Conservation (phyloP, 2,888 invertebrate species). For the Acanthosepion esculentum region DNA sequence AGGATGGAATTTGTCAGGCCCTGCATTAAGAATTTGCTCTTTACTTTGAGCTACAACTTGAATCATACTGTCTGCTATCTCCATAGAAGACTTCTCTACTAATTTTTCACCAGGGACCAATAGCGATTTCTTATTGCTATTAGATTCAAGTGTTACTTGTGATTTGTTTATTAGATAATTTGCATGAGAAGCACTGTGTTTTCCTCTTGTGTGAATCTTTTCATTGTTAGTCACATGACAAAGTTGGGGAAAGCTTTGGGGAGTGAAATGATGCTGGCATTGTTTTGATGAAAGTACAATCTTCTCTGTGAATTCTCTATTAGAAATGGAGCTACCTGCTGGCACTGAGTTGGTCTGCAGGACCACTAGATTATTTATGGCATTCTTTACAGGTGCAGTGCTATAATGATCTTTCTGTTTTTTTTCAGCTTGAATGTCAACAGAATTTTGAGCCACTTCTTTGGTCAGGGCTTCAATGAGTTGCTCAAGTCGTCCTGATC, state of each 20-base stretch:
- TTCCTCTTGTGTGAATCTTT: not conserved
- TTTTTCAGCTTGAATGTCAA: not conserved
- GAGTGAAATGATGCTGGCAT: not conserved
- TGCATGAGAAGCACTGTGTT: not conserved
- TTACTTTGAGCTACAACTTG: not conserved
- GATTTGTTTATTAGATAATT: not conserved
- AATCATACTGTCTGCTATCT: not conserved
- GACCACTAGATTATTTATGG: not conserved
- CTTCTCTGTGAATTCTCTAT: not conserved
- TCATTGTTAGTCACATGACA: slow-evolving; percentile 17
- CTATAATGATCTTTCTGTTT: not conserved
- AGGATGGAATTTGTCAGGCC: not conserved
- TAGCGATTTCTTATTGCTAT: not conserved
- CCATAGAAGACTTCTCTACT: not conserved
- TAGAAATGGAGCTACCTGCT: not conserved
- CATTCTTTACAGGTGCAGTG: not conserved
- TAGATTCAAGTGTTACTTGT: not conserved
- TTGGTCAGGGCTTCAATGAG: not conserved
- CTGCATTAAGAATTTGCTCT: not conserved
- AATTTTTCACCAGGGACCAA: not conserved
- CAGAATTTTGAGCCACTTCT: not conserved
- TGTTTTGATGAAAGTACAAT: not conserved
- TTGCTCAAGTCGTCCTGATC: not conserved
- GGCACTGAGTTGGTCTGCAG: not conserved
- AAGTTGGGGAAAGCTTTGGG: not conserved